Conservation (phyloP, 2,888 invertebrate species). For the Melanargia galathea region DNA sequence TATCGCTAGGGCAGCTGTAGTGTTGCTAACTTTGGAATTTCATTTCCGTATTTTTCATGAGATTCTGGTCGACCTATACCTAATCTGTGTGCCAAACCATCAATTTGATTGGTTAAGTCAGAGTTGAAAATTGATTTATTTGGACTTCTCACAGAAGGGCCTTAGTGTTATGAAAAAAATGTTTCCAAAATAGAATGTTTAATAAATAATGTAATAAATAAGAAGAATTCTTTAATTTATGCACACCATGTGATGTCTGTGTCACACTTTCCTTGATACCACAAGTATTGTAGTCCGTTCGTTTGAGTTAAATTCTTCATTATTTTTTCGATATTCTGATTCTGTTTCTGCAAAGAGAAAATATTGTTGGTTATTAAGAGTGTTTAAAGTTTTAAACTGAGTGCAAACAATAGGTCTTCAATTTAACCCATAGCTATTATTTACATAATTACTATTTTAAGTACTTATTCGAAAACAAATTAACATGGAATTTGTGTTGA, state of each 20-base stretch:
- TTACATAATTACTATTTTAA: too few relatives aligned
- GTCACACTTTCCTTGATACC: slow-evolving; percentile 95
- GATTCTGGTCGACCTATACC: too few relatives aligned
- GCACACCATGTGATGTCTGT: slow-evolving; percentile 90
- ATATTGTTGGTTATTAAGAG: background rate
- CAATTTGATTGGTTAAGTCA: background rate
- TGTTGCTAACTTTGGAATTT: too few relatives aligned
- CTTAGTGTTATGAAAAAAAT: slow-evolving; percentile 33
- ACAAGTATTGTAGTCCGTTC: slow-evolving; percentile 89
- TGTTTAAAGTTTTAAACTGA: background rate
- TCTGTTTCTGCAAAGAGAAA: slow-evolving; percentile 51
- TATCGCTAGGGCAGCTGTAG: too few relatives aligned
- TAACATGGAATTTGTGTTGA: too few relatives aligned
- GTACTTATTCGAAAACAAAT: too few relatives aligned
- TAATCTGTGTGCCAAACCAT: background rate
- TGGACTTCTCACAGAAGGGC: background rate
- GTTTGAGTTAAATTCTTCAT: slow-evolving; percentile 82
- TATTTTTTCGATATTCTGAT: slow-evolving; percentile 50
- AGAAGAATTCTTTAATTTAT: slow-evolving; percentile 43
- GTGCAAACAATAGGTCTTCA: too few relatives aligned
- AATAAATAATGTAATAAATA: slow-evolving; percentile 41
- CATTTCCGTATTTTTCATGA: too few relatives aligned
- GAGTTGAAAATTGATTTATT: background rate
- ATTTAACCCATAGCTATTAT: too few relatives aligned
- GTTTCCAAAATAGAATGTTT: slow-evolving; percentile 38